A percentile compares a stretch with the other conserved stretches of the same genome.
These are phyloP conservation scores for Vesta saturnalis DNA, from an alignment of 2,888 invertebrate species.

Conservation along the genomic window DNA sequence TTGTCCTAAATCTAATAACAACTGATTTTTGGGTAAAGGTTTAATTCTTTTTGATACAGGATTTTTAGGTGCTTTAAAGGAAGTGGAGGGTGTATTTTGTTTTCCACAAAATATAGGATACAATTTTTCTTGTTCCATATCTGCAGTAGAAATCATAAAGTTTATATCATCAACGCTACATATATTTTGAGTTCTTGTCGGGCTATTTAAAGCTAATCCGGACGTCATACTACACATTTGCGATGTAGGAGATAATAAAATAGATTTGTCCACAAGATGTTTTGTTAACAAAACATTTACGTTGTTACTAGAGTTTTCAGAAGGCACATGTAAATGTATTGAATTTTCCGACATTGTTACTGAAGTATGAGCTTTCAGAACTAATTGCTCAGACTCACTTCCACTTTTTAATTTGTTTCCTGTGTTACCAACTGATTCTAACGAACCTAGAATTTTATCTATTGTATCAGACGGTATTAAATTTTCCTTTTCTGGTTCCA, in stretches of 20 bases:
- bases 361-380: slow-evolving; percentile 47
- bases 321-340: slow-evolving; percentile 46
- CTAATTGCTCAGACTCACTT: slow-evolving; percentile 47
- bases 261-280: slow-evolving; percentile 34
- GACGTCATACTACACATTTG: slow-evolving; percentile 66
- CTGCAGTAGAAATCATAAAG: slow-evolving; percentile 48
- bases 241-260: slow-evolving; percentile 62
- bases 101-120: slow-evolving; percentile 63
- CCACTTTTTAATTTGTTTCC: slow-evolving; percentile 58
- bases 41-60: slow-evolving; percentile 51
- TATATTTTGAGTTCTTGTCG: slow-evolving; percentile 55
- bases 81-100: slow-evolving; percentile 32
- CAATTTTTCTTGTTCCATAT: slow-evolving; percentile 51
- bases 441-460: slow-evolving; percentile 49
- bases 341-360: slow-evolving; percentile 50
- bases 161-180: slow-evolving; percentile 43
- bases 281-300: slow-evolving; percentile 4
- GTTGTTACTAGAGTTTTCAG: slow-evolving; percentile 10
- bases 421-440: slow-evolving; percentile 58
- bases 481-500: slow-evolving; percentile 43
- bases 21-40: slow-evolving; percentile 70
- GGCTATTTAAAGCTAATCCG: slow-evolving; percentile 62
- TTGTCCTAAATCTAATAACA: slow-evolving; percentile 87
- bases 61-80: slow-evolving; percentile 31
- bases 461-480: slow-evolving; percentile 45